Conservation (phyloP, 2,888 invertebrate species). For the Calliopum simillimum region DNA sequence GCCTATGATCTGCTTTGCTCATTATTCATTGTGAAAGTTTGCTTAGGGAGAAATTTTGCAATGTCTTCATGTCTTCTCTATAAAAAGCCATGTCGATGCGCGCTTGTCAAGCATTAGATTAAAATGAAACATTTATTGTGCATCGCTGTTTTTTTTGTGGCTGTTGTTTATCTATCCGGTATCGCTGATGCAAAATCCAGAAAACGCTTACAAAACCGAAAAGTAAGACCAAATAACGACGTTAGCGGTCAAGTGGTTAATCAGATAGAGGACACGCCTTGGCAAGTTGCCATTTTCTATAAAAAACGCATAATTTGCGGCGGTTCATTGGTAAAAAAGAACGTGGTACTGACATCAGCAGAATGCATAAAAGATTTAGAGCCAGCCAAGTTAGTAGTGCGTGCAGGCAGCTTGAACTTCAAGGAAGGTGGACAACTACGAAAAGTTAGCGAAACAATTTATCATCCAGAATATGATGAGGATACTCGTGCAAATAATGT, state of each 20-base stretch:
- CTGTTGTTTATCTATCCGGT: not conserved
- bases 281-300: conserved; percentile 37
- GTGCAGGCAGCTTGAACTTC: conserved; percentile 35
- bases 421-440: conserved; percentile 40
- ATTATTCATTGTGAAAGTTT: conserved; percentile 25
- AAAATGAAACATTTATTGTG: conserved; percentile 3
- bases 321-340: conserved; percentile 35
- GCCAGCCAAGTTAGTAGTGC: conserved; percentile 24
- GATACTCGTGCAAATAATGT: conserved; percentile 33
- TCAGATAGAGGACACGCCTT: conserved; percentile 24
- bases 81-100: not conserved
- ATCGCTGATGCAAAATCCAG: not conserved
- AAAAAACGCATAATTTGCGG: conserved; percentile 31
- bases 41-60: conserved; percentile 9
- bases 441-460: conserved; percentile 23
- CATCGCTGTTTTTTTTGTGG: not conserved
- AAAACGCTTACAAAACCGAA: not conserved
- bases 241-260: conserved; percentile 28
- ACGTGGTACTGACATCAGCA: conserved; percentile 39
- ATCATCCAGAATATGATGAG: conserved; percentile 35
- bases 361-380: conserved; percentile 38
- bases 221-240: not conserved
- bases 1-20: not conserved
- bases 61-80: not conserved
- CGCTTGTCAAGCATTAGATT: conserved; percentile 8